Percentiles rank a stretch among this genome's conserved stretches.
Evolutionary conservation across 2,797 vertebrate genomes (phyloP).

Genomic region (Pseudochirops cupreus): DNA sequence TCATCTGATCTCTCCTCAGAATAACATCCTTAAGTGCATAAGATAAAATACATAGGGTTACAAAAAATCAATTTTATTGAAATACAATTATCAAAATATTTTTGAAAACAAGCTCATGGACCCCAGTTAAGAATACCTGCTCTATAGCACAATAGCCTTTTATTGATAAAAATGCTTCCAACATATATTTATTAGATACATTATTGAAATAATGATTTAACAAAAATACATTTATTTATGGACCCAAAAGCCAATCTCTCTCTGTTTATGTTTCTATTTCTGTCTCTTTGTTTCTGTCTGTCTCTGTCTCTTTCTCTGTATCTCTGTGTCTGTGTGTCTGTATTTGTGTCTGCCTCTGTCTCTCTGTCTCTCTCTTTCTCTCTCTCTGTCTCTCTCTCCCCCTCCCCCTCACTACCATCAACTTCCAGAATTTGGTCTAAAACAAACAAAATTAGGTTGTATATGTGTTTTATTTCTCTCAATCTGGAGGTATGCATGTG

Average conservation of each 20-base stretch:
- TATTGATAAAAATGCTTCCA: background rate
- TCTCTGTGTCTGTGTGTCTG: no score
- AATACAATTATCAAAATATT: background rate
- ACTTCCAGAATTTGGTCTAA: no score
- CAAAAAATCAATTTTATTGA: background rate
- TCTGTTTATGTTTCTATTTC: no score
- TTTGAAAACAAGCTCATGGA: background rate
- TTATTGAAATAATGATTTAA: background rate
- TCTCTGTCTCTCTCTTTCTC: background rate
- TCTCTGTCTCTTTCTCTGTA: no score
- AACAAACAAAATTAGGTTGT: no score
- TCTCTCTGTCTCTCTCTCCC: background rate
- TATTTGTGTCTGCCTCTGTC: no score
- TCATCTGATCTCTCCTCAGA: background rate
- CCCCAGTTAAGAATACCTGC: background rate
- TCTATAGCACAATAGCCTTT: background rate
- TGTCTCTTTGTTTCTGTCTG: no score
- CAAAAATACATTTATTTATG: background rate
- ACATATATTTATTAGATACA: background rate
- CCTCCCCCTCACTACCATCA: no score
- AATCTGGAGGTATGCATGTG: no score
- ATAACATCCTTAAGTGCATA: background rate
- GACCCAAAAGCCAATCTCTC: background rate
- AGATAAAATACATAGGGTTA: background rate
- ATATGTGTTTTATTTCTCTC: no score